Evolutionary conservation across 2,888 invertebrate genomes (phyloP), one percentile per base, ranked within the genome.

Genomic region (Uropetala carovei): DNA sequence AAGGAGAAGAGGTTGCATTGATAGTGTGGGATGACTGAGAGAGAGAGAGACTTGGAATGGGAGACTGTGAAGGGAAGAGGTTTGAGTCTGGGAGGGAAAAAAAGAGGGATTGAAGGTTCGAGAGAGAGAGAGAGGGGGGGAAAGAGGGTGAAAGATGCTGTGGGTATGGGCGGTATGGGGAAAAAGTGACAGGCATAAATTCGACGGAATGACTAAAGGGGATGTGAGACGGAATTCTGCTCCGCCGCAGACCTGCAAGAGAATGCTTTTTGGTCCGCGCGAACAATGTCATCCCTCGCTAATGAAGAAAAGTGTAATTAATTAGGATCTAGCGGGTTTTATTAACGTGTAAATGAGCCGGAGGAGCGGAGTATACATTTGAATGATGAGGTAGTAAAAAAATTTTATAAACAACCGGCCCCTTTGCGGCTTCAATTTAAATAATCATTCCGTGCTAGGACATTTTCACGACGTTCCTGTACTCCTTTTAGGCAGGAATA

Each of bases 1-100:
- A 43, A 43, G 43, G 43, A n/a, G 64, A 64, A 64, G n/a, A 68
- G 68, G 68, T 68, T 68, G 68, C 68, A 68, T 68, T 22, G 68
- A 22, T 7, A n/a, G 68, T 68, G 68, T 68, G 18, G 68, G 18
- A 68, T 8, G 68, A 68, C 8, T 16, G 14, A 10, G 64, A 10
- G 64, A 14, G n/a, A 43, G 75, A 27, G 22, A 75, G 27, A 75
- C 75, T 22, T 27, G 75, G 75, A 75, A 3, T 13, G 75, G 75
- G 75, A 75, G 27, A 11, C 22, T 5, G 75, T 0, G 22, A 14
- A 27, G 18, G 75, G 75, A 75, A 75, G 75, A 9, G 22, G 3
- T 43, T 43, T 43, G 43, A 22, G 75, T 0, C n/a, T 10, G 75
- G 22, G 75, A n/a, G n/a, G 68, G 22, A n/a, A n/a, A 5, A 68